These are phyloP conservation scores for Chorisops tibialis DNA, from an alignment of 2,888 invertebrate species.

Conservation along the genomic window DNA sequence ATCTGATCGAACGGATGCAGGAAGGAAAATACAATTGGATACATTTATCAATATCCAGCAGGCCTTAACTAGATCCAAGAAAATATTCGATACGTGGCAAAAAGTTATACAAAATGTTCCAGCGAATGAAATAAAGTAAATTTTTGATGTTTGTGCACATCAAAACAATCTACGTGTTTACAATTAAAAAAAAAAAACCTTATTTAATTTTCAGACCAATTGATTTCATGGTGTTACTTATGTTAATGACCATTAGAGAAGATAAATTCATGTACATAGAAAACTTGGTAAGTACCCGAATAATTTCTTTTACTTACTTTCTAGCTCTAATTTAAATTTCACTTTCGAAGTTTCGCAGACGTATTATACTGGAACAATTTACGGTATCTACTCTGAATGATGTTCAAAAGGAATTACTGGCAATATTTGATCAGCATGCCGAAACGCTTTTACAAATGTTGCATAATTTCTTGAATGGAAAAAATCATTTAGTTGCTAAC, in stretches of 20 bases:
- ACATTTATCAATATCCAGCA: constrained; percentile 44
- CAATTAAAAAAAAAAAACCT: too few species aligned
- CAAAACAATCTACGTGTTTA: too few species aligned
- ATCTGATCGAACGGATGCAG: constrained; percentile 29
- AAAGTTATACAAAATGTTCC: constrained; percentile 41
- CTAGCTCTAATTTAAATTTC: not conserved
- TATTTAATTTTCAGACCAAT: constrained; percentile 56
- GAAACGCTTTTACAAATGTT: constrained; percentile 57
- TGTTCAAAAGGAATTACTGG: constrained; percentile 57
- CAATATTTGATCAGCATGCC: constrained; percentile 58
- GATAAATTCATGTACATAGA: constrained; percentile 62
- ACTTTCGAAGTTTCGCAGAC: constrained; percentile 50
- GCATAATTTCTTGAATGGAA: constrained; percentile 55
- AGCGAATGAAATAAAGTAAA: constrained; percentile 36
- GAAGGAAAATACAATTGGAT: constrained; percentile 42
- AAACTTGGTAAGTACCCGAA: constrained; percentile 54
- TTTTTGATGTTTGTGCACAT: not conserved
- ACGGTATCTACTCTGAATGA: constrained; percentile 58
- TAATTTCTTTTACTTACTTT: not conserved
- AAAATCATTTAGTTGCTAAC: constrained; percentile 56
- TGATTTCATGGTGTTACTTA: constrained; percentile 65
- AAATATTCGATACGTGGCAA: constrained; percentile 47
- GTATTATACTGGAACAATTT: constrained; percentile 61
- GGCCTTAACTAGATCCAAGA: constrained; percentile 46
- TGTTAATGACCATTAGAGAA: constrained; percentile 61